A percentile compares a stretch with the other conserved stretches of the same genome.
Conservation (phyloP, 1,140 invertebrate genomes). For the Bacillus rossius region DNA sequence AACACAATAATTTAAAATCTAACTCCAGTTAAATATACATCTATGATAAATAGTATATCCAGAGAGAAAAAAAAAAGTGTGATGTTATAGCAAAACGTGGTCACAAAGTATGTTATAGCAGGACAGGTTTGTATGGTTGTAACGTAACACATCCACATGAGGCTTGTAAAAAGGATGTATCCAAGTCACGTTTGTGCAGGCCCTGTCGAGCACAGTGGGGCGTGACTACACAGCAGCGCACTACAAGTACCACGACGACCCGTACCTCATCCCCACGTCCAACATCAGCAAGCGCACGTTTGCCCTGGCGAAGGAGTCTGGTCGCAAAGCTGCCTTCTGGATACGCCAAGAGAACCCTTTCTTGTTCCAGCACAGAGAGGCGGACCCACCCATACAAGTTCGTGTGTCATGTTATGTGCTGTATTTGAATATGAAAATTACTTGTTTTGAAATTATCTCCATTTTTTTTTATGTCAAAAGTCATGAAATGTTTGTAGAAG, state of each 20-base stretch:
- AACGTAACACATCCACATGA: too few species aligned
- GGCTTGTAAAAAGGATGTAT: too few species aligned
- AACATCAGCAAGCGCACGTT: conserved; percentile 63
- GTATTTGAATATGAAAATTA: conserved; percentile 29
- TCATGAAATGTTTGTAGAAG: background rate
- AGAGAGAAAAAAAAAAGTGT: too few species aligned
- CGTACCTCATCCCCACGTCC: conserved; percentile 77
- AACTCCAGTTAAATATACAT: too few species aligned
- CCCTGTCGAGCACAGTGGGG: conserved; percentile 65
- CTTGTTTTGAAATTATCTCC: conserved; percentile 6
- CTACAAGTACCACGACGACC: conserved; percentile 89
- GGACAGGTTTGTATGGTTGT: too few species aligned
- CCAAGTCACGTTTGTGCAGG: conserved; percentile 41
- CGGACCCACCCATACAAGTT: conserved; percentile 58
- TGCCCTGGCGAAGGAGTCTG: conserved; percentile 77
- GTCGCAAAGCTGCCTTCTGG: conserved; percentile 81
- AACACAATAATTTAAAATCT: too few species aligned
- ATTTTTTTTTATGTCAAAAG: conserved; percentile 1
- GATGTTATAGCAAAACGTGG: too few species aligned
- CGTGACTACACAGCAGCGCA: conserved; percentile 73
- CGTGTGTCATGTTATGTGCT: background rate
- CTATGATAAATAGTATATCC: too few species aligned
- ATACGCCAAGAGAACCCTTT: conserved; percentile 69
- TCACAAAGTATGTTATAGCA: too few species aligned
- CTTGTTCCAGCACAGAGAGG: conserved; percentile 63